Percentiles rank a stretch among this genome's conserved stretches.
Conservation (phyloP, 2,113 vertebrate species). For the Saguinus imperator region DNA sequence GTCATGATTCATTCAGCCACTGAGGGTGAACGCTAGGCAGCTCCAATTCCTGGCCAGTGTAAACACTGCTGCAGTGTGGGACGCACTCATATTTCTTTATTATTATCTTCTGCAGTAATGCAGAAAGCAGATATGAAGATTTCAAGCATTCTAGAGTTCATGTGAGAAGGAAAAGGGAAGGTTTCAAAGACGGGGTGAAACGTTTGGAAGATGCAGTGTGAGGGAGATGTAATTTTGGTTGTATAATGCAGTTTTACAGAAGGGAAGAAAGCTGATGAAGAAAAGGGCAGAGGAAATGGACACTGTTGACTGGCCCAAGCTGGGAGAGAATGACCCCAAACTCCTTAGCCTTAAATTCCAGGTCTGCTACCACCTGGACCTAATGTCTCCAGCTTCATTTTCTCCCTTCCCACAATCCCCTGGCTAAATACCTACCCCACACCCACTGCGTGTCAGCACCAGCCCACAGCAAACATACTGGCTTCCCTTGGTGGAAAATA, state of each 20-base stretch:
- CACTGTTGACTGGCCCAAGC: neutral
- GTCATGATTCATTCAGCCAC: neutral
- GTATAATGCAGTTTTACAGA: neutral
- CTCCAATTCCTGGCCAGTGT: neutral
- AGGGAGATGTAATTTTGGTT: neutral
- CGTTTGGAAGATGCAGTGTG: neutral
- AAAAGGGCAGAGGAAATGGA: neutral
- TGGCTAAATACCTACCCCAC: neutral
- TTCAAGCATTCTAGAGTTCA: neutral
- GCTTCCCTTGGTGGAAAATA: neutral
- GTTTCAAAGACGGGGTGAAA: neutral
- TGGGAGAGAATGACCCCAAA: neutral
- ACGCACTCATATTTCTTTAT: neutral
- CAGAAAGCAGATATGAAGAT: neutral
- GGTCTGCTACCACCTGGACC: neutral
- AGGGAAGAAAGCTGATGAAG: neutral
- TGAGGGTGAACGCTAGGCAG: neutral
- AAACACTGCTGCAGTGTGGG: neutral
- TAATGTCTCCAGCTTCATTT: neutral
- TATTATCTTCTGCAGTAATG: neutral
- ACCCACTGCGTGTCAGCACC: rapidly evolving
- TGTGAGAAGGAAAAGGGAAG: neutral
- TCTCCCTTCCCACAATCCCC: neutral
- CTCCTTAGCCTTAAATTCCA: neutral
- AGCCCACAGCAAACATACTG: rapidly evolving